Percentiles rank a stretch among this genome's conserved stretches.
phyloP scores from a whole-genome alignment of 2,888 invertebrate species.

The Stenchaetothrips biformis region DNA sequence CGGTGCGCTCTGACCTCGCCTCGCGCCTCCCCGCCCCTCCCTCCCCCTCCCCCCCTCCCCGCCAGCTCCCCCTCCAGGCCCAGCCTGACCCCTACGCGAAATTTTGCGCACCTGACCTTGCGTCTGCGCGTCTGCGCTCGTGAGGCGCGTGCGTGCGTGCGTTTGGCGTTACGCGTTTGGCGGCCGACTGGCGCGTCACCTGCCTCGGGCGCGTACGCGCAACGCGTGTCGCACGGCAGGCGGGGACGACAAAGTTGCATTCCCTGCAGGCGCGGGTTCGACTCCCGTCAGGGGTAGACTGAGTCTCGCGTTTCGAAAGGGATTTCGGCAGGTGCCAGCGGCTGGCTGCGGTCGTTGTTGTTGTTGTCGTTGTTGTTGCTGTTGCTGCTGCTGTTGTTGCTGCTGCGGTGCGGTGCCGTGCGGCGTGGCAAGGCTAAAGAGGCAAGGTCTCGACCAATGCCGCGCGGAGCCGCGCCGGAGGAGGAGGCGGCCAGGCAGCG shows the following conservation, averaged over 20 bases:
- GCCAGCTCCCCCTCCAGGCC: background rate
- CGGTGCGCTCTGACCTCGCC: background rate
- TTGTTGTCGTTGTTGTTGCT: too few species aligned
- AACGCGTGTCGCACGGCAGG: too few species aligned
- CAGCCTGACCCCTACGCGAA: background rate
- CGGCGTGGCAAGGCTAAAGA: background rate
- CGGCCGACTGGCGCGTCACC: too few species aligned
- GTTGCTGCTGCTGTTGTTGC: too few species aligned
- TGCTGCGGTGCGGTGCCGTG: background rate
- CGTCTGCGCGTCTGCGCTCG: background rate
- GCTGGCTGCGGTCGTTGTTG: too few species aligned
- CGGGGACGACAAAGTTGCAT: too few species aligned
- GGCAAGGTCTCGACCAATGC: conserved; percentile 22
- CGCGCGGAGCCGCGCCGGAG: background rate
- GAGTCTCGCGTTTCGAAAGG: too few species aligned
- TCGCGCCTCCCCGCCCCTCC: background rate
- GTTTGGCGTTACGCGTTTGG: background rate
- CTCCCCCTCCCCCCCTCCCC: background rate
- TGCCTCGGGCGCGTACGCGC: too few species aligned
- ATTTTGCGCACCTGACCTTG: background rate
- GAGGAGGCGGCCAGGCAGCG: background rate
- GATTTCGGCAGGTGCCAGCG: too few species aligned
- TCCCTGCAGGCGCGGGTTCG: too few species aligned
- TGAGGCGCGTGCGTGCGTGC: background rate
- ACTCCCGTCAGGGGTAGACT: too few species aligned